These are phyloP conservation scores for Parambassis ranga DNA, from an alignment of 2,797 vertebrate genomes.

Conservation along the genomic window DNA sequence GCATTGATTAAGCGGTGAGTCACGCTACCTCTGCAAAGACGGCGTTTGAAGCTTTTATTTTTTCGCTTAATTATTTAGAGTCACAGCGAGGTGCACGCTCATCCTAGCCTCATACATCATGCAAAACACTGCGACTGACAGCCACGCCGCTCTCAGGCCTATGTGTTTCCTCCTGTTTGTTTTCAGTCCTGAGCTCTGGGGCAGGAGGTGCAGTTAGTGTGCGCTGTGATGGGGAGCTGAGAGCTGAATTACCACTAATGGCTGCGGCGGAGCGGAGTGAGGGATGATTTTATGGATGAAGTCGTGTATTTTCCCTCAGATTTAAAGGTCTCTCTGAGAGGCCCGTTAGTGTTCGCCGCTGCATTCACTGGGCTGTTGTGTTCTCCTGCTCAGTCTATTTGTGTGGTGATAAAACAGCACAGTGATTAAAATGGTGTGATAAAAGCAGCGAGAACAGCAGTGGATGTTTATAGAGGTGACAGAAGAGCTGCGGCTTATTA, in stretches of 20 bases:
- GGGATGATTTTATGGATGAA: slow-evolving; percentile 63
- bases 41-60: slow-evolving; percentile 59
- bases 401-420: slow-evolving; percentile 42
- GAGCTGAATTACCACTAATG: slow-evolving; percentile 66
- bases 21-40: slow-evolving; percentile 49
- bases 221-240: slow-evolving; percentile 57
- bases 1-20: slow-evolving; percentile 63
- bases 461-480: slow-evolving; percentile 29
- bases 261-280: slow-evolving; percentile 43
- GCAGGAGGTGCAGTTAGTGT: slow-evolving; percentile 44
- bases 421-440: slow-evolving; percentile 60
- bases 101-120: slow-evolving; percentile 62
- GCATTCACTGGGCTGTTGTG: slow-evolving; percentile 23
- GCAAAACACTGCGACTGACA: slow-evolving; percentile 52
- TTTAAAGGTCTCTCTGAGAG: slow-evolving; percentile 57
- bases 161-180: background rate
- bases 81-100: slow-evolving; percentile 32
- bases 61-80: slow-evolving; percentile 68
- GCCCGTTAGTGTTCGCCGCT: slow-evolving; percentile 16
- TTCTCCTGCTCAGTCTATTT: slow-evolving; percentile 50
- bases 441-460: slow-evolving; percentile 29
- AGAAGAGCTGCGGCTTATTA: slow-evolving; percentile 20
- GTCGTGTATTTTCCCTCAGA: slow-evolving; percentile 56
- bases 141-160: slow-evolving; percentile 20
- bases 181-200: slow-evolving; percentile 22